phyloP scores from a whole-genome alignment of 2,113 vertebrate species.

The Ancistrus triradiatus region DNA sequence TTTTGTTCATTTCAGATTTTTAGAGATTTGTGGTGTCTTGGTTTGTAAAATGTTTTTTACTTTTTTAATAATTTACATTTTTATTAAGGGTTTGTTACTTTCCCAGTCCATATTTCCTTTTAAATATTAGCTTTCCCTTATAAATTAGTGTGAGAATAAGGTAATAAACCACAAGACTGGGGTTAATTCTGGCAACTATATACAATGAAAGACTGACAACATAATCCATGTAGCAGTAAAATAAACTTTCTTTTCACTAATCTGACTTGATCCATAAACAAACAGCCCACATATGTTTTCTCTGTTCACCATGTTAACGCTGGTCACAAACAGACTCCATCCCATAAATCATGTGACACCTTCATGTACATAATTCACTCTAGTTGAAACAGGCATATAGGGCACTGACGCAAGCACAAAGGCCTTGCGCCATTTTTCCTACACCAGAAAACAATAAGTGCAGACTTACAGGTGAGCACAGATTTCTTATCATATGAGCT shows the following conservation, averaged over 20 bases:
- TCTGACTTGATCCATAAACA: slow-evolving; percentile 5
- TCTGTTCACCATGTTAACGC: not conserved
- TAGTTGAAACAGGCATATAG: not conserved
- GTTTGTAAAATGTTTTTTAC: not conserved
- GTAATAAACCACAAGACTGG: too few species aligned
- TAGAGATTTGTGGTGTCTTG: too few species aligned
- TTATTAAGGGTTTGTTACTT: not conserved
- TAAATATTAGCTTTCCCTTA: too few species aligned
- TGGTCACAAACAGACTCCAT: slow-evolving; percentile 2
- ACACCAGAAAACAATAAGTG: not conserved
- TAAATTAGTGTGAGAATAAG: too few species aligned
- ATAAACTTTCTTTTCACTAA: too few species aligned
- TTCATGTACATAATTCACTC: not conserved
- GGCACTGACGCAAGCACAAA: not conserved
- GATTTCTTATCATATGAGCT: not conserved
- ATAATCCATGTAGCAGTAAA: not conserved
- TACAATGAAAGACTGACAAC: not conserved
- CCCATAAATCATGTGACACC: not conserved
- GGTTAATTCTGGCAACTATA: too few species aligned
- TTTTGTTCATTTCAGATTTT: not conserved
- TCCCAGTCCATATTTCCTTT: too few species aligned
- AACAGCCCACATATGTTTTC: not conserved
- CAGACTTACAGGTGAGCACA: not conserved
- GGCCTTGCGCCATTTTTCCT: not conserved
- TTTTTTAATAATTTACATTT: too few species aligned